phyloP scores from a whole-genome alignment of 1,140 invertebrate species.

The Aphidius gifuensis region DNA sequence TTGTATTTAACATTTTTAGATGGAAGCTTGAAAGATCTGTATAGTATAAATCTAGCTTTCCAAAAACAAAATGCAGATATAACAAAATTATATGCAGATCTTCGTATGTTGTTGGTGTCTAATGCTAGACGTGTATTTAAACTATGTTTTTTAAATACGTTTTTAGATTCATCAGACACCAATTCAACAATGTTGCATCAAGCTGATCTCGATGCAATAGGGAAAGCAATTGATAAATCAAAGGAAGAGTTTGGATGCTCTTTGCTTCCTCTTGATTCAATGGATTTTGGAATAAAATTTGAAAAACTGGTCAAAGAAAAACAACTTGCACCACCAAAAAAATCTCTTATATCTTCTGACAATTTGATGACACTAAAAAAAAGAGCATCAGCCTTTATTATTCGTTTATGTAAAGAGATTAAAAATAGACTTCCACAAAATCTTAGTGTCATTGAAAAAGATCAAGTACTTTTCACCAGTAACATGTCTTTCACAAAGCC shows the following conservation, averaged over 20 bases:
- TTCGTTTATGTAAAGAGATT: neutral
- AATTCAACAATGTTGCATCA: neutral
- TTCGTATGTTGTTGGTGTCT: no score
- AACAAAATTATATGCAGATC: no score
- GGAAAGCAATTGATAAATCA: neutral
- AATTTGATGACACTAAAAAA: neutral
- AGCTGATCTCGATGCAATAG: conserved; percentile 1
- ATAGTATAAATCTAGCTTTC: no score
- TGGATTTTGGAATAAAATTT: conserved; percentile 4
- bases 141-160: no score
- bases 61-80: no score
- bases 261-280: neutral
- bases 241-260: neutral
- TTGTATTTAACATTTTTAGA: no score
- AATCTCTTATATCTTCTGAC: no score
- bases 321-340: no score
- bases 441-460: neutral
- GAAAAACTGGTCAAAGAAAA: neutral
- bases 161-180: no score
- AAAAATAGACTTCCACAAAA: neutral
- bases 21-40: no score
- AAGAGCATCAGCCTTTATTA: neutral
- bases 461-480: neutral
- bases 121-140: no score
- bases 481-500: neutral